Evolutionary conservation across 2,888 invertebrate species (phyloP), one percentile per base, ranked within the genome.

Genomic region (Scaptomyza tumidula): DNA sequence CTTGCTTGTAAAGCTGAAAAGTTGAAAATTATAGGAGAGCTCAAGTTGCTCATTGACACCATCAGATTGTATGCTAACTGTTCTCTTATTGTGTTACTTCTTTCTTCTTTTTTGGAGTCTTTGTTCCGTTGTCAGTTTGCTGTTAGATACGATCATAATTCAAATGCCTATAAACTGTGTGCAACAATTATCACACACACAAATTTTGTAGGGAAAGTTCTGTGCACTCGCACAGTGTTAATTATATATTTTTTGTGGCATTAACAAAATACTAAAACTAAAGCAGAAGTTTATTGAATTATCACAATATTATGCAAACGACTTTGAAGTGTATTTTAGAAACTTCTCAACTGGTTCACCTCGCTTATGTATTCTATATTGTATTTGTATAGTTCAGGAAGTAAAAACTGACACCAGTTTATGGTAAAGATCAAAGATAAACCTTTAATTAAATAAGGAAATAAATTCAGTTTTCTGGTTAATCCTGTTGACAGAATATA

Each of bases 31-130:
- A 75, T 43, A 64, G 65, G 16, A 35, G 64, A 35, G 64, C 35
- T 37, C 35, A 37, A 52, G 48, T 13, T 46, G 62, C 63, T 44
- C 81, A 86, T 81, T 83, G 84, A 81, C 86, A 81, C 84, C 81
- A 81, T 86, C 86, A 61, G 86, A 81, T 81, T 77, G 84, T 44
- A 1, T 54, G 41, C 50, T 66, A 78, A 78, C 78, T 78, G 71
- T 75, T 61, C 60, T 62, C 59, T 59, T 61, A 68, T 80, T 83
- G 84, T 78, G 83, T 72, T 10, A 2, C 10, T 33, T 10, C 1
- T 31, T 33, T 33, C 10, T 11, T 35, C 5, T 35, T 35, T 53
- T n/a, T 35, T 10, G 35, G 24, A 61, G 9, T 52, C 46, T 44
- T 60, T 56, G 56, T 80, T 80, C 72, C 62, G 62, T 59, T 77